Evolutionary conservation across 1,140 invertebrate genomes (phyloP).

Genomic region (Drosophila prosaltans): DNA sequence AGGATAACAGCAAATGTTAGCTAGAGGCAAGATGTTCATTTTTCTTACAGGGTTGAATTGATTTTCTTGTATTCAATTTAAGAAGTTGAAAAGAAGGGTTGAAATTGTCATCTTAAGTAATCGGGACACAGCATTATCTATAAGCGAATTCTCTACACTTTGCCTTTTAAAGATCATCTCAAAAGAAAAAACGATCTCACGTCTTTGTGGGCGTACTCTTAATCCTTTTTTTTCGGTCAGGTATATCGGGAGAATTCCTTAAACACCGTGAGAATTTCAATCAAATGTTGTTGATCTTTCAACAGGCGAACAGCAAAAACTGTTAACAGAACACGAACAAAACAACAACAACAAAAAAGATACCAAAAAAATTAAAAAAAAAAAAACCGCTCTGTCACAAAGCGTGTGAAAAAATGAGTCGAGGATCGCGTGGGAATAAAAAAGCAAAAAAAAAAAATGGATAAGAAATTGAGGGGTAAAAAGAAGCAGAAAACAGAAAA

Average conservation of each 20-base stretch:
- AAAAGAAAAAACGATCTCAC: constrained; percentile 14
- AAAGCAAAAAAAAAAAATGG: neutral
- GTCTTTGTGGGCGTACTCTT: constrained; percentile 39
- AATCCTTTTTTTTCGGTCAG: constrained; percentile 42
- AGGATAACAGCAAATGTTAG: constrained; percentile 44
- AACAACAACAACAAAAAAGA: neutral
- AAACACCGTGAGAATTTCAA: constrained; percentile 55
- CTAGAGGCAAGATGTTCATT: constrained; percentile 30
- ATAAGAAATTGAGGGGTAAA: constrained; percentile 33
- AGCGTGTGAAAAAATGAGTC: constrained; percentile 63
- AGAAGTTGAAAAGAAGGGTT: constrained; percentile 46
- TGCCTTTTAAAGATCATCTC: neutral
- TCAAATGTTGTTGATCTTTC: constrained; percentile 53
- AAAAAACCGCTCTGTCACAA: constrained; percentile 10
- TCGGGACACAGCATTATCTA: constrained; percentile 46
- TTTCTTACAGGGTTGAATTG: constrained; percentile 27
- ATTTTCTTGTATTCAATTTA: constrained; percentile 23
- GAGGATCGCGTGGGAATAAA: constrained; percentile 64
- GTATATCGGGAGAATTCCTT: constrained; percentile 37
- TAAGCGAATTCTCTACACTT: constrained; percentile 1
- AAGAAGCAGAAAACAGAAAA: constrained; percentile 46
- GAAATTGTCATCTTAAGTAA: constrained; percentile 42
- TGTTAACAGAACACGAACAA: neutral
- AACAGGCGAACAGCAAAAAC: constrained; percentile 47
- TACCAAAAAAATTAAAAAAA: neutral